Percentiles rank a stretch among this genome's conserved stretches.
Evolutionary conservation across 2,797 vertebrate genomes (phyloP).

Genomic region (Microchirus variegatus): DNA sequence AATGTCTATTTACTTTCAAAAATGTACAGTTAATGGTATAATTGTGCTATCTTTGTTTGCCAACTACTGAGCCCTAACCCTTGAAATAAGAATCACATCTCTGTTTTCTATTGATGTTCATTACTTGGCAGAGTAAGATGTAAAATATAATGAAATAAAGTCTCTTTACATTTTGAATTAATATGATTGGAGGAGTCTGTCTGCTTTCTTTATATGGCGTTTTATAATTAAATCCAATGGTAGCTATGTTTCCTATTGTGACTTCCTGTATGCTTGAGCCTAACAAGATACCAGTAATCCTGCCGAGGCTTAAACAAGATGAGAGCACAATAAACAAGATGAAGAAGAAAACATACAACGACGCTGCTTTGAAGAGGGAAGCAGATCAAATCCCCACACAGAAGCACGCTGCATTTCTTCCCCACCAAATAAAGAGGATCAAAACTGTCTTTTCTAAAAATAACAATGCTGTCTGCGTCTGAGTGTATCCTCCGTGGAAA

Average conservation of each 20-base stretch:
- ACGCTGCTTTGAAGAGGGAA: constrained; percentile 65
- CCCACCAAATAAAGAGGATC: constrained; percentile 51
- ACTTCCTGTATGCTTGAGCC: constrained; percentile 23
- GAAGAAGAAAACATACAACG: constrained; percentile 27
- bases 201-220: not conserved
- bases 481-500: constrained; percentile 32
- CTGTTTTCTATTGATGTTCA: no score
- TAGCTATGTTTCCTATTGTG: constrained; percentile 1
- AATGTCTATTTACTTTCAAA: no score
- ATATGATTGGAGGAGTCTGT: no score
- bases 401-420: constrained; percentile 53
- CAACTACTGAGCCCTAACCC: no score
- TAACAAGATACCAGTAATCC: constrained; percentile 38
- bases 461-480: constrained; percentile 43
- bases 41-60: no score
- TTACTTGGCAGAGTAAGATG: no score
- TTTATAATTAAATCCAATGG: constrained; percentile 20
- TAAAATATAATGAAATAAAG: no score
- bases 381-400: constrained; percentile 56
- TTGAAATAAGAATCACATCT: no score
- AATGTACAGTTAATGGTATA: no score
- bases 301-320: constrained; percentile 53
- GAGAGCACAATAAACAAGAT: constrained; percentile 56
- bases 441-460: constrained; percentile 61
- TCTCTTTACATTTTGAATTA: no score